A percentile compares a stretch with the other conserved stretches of the same genome.
Evolutionary conservation across 2,797 vertebrate species (phyloP).

Genomic region (Arrhamphus sclerolepis): DNA sequence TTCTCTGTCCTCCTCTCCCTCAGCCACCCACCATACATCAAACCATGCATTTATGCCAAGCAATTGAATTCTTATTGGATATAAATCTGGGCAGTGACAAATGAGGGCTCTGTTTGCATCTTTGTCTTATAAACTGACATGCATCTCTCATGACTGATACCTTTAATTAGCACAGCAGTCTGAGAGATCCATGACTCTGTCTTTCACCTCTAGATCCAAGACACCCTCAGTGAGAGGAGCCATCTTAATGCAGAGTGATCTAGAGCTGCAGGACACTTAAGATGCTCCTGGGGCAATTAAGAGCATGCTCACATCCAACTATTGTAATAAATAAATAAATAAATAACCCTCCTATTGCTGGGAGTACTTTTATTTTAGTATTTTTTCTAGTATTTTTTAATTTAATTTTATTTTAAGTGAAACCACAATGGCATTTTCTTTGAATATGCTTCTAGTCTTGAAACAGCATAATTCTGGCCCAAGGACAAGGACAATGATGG

Average conservation of each 20-base stretch:
- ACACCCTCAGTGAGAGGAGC: constrained; percentile 36
- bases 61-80: constrained; percentile 79
- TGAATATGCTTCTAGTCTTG: too few relatives aligned
- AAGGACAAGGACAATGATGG: too few relatives aligned
- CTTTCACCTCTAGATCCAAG: constrained; percentile 56
- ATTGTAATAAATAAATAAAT: too few relatives aligned
- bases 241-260: constrained; percentile 44
- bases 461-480: too few relatives aligned
- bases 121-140: constrained; percentile 63
- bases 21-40: constrained; percentile 63
- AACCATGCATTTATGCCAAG: constrained; percentile 72
- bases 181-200: constrained; percentile 53
- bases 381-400: too few relatives aligned
- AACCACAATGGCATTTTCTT: too few relatives aligned
- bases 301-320: constrained; percentile 2
- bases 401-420: too few relatives aligned
- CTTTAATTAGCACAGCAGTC: constrained; percentile 73
- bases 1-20: background rate
- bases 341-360: too few relatives aligned
- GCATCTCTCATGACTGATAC: constrained; percentile 71
- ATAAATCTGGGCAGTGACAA: constrained; percentile 73
- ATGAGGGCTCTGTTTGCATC: constrained; percentile 56
- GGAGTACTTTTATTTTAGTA: too few relatives aligned
- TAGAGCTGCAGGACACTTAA: constrained; percentile 6
- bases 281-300: constrained; percentile 18